Evolutionary conservation across 2,888 invertebrate genomes (phyloP), one percentile per base, ranked within the genome.

Genomic region (Parapristionchus giblindavisi): DNA sequence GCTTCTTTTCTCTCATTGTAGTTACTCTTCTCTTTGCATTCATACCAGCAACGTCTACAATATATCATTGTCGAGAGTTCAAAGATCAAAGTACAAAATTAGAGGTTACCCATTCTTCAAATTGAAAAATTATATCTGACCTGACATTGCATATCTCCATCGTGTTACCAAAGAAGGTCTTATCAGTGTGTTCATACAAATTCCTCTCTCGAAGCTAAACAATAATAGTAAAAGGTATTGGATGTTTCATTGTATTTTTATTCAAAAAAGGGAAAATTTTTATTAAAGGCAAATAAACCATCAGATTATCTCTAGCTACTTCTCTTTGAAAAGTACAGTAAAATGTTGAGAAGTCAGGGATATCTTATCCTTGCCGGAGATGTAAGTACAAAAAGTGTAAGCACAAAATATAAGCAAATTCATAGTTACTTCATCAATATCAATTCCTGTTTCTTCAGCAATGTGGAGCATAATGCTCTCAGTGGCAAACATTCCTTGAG

Each of bases 401-500:
- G 56, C 32, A 29, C n/a, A 29, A 8, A 43, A 43, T 8, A 43
- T 14, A 43, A 17, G 43, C 43, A 8, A 24, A 11, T 6, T n/a
- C 38, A 1, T 34, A 6, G 56, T 21, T 29, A 86, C 80, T 61
- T 83, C 81, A 68, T 85, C 80, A 17, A 81, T 79, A 70, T 85
- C 82, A 54, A 83, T 72, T 32, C 79, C 80, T 34, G 76, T 77
- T 29, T 80, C 61, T 60, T 85, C 91, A 1, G 95, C 94, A 21
- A 95, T 91, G 79, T 94, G 92, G 78, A 93, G 91, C 52, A 94
- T 91, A 82, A 94, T 92, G 81, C 91, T 92, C 89, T 96, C 96
- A 0, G 92, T 93, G 1, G 92, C 92, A 87, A 93, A 93, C 94
- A 95, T 94, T 38, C 93, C 94, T 88, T 95, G 95, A 0, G 95